These are phyloP conservation scores for Azemiops feae DNA, from an alignment of 2,113 vertebrate genomes.

Conservation along the genomic window DNA sequence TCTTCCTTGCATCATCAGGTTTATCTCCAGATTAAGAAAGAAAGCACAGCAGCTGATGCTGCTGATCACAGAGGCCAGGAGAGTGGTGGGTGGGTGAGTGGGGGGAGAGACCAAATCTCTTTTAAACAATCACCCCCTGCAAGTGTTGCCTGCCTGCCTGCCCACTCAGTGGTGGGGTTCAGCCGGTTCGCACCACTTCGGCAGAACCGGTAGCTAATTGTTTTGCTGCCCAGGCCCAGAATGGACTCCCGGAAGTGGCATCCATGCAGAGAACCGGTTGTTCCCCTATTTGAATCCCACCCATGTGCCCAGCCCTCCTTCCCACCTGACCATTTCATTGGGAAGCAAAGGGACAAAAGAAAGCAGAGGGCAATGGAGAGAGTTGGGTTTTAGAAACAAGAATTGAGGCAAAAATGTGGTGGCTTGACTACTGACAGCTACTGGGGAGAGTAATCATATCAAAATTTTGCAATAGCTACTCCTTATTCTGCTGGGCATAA, in stretches of 20 bases:
- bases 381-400: not conserved
- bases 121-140: slow-evolving; percentile 59
- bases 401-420: not conserved
- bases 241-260: too few species aligned
- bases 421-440: not conserved
- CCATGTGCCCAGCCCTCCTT: slow-evolving; percentile 26
- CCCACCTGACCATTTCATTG: slow-evolving; percentile 43
- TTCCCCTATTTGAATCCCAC: too few species aligned
- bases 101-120: slow-evolving; percentile 64
- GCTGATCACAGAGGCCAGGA: slow-evolving; percentile 67
- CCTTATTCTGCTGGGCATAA: not conserved
- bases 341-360: slow-evolving; percentile 35
- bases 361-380: not conserved
- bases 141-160: too few species aligned
- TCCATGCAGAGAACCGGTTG: too few species aligned
- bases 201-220: too few species aligned
- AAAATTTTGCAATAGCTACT: not conserved
- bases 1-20: slow-evolving; percentile 81
- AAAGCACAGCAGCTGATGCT: slow-evolving; percentile 81
- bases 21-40: slow-evolving; percentile 91
- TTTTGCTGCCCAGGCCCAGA: too few species aligned
- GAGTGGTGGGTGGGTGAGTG: not conserved
- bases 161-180: too few species aligned
- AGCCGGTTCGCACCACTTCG: too few species aligned
- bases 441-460: not conserved